Base-by-base conservation (phyloP, 2,888 invertebrate species). In the Hybos culiciformis region DNA sequence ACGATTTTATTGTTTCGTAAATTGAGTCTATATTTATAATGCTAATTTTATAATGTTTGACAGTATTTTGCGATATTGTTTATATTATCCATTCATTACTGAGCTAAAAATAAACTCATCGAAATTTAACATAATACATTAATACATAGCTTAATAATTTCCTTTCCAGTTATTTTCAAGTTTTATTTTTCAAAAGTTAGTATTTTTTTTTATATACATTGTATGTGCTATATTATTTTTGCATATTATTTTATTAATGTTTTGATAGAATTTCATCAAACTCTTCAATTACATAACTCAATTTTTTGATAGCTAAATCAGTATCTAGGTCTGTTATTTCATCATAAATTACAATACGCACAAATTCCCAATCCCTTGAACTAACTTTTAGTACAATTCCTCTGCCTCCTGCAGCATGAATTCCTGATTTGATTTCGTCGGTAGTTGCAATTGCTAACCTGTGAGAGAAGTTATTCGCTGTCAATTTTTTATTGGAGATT, bases 331-430 rank as follows among this genome's bases (percentile, higher is more conserved):
- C 78, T 2, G 69, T 69, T 36, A 88, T 74, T 57, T 85, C 80
- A 51, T 76, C 73, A 60, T 84, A 80, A 4, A 81, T 58, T 9
- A 83, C 83, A 47, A 87, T 67, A 38, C 90, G 70, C 2, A 81
- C 67, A 18, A 72, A 72, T 38, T 71, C 69, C 45, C 69, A 63
- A 48, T 76, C 72, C 51, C 80, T 68, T 4, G 74, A 70, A 38
- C 75, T 66, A 26, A 74, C 71, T 56, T 76, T 74, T 3, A 88
- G 68, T 43, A 74, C 67, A 44, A 76, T 63, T 18, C 65, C 64
- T 41, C 60, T 53, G 32, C 56, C 50, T 18, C 58, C 54, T 15
- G 58, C 50, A 45, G 71, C 67, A 4, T 70, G 62, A 48, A 69
- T 63, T 2, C 70, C 70, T n/a, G 71, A 61, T 49, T 74, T 60